Base-by-base conservation (phyloP, 2,888 invertebrate species). In the Ornithoptera alexandrae region DNA sequence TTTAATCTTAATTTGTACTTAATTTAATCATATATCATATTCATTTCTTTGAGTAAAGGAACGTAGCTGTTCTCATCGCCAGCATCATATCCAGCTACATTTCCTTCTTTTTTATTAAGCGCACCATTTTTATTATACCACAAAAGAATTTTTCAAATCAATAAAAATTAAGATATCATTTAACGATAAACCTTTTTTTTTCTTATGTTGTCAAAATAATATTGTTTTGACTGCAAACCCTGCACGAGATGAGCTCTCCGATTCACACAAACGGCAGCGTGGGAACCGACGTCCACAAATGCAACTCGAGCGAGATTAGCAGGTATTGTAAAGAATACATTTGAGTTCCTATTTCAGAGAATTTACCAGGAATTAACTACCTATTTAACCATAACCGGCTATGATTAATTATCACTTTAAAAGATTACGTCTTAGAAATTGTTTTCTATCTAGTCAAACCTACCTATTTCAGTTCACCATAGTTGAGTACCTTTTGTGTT, bases 201-300 rank as follows among this genome's bases (percentile, higher is more conserved):
- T 8, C 2, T 15, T 46, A 15, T 46, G 3, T 46, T 46, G 15
- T 46, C 46, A 17, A 62, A 62, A 62, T 7, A 53, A 53, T 1
- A 50, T 58, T 57, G 7, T 42, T 64, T 6, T n/a, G 15, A 42
- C 62, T 42, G 77, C 2, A 81, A 87, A 65, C 87, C 87, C 87
- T 87, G 81, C 18, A 56, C 39, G 73, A 83, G 82, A 79, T 86
- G 85, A 86, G 82, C 83, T 87, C 85, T 71, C 81, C 77, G 77
- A 82, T 87, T 86, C 86, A 83, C 74, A 83, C 81, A 83, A 86
- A 83, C 77, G 74, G 74, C 71, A 73, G 72, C 86, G 87, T 87
- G 87, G 75, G 87, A 88, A 85, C 71, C 60, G 57, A 46, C 59
- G 24, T 61, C 30, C n/a, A 56, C 36, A 63, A 61, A 62, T 15